Evolutionary conservation across 2,113 vertebrate species (phyloP).

Genomic region (Gulo gulo): DNA sequence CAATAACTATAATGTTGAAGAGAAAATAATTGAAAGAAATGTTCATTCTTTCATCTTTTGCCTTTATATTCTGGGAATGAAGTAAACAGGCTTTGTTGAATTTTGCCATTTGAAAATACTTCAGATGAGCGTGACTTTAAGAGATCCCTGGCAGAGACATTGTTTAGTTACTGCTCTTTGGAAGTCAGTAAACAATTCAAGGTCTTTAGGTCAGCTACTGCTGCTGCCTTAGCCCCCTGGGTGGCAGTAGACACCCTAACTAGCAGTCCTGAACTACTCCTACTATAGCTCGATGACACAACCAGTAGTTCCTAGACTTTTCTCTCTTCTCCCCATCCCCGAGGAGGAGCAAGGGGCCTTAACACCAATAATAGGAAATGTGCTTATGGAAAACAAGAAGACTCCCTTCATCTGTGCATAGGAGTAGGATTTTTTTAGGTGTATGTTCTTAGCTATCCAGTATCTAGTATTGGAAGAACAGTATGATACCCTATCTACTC

Average conservation of each 20-base stretch:
- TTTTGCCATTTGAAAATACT: conserved; percentile 36
- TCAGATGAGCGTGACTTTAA: not conserved
- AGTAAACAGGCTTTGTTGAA: not conserved
- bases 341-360: not conserved
- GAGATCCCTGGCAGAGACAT: not conserved
- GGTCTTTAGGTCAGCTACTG: not conserved
- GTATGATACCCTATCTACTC: conserved; percentile 58
- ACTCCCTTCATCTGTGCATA: conserved; percentile 79
- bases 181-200: not conserved
- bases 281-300: not conserved
- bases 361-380: not conserved
- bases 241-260: not conserved
- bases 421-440: conserved; percentile 75
- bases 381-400: conserved; percentile 39
- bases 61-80: not conserved
- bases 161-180: not conserved
- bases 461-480: conserved; percentile 74
- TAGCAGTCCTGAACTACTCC: not conserved
- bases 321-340: not conserved
- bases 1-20: not conserved
- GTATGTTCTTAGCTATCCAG: conserved; percentile 75
- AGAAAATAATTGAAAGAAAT: conserved; percentile 6
- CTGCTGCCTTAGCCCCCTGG: not conserved
- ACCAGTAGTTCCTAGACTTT: not conserved
- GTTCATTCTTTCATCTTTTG: not conserved